Conservation (phyloP, 2,888 invertebrate genomes). For the Atherix ibis region DNA sequence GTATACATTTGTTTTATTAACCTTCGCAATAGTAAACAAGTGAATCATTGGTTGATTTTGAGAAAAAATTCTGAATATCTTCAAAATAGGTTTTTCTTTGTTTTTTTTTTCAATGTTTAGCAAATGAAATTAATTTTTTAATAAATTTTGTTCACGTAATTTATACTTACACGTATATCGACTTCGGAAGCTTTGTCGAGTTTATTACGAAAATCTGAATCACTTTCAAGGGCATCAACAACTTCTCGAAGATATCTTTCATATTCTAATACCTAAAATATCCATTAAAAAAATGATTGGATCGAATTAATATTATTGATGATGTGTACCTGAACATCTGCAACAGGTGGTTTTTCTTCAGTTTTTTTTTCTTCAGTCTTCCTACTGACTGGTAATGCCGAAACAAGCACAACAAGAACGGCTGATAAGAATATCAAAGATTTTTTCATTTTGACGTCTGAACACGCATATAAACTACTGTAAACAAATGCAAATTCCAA, state of each 20-base stretch:
- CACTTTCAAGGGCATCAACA: conserved; percentile 75
- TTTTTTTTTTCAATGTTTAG: too few species aligned
- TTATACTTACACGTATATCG: conserved; percentile 65
- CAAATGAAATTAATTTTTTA: too few species aligned
- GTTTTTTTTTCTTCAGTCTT: conserved; percentile 32
- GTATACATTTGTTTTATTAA: too few species aligned
- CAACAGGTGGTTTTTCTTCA: conserved; percentile 23
- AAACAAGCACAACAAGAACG: conserved; percentile 10
- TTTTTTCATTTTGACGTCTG: too few species aligned
- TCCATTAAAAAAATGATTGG: neutral
- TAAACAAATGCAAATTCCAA: too few species aligned
- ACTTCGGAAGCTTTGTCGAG: conserved; percentile 65
- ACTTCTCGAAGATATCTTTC: conserved; percentile 81
- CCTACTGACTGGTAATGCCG: conserved; percentile 39
- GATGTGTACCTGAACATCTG: neutral
- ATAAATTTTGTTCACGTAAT: too few species aligned
- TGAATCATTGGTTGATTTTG: too few species aligned
- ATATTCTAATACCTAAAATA: conserved; percentile 37
- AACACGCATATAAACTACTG: too few species aligned
- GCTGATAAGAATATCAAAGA: too few species aligned
- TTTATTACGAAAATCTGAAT: conserved; percentile 65
- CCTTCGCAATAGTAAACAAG: too few species aligned
- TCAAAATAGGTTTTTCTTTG: too few species aligned
- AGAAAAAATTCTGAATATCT: too few species aligned
- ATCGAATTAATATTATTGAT: neutral